A percentile compares a stretch with the other conserved stretches of the same genome.
Conservation (phyloP, 2,797 vertebrate species). For the Malacoraja senta region DNA sequence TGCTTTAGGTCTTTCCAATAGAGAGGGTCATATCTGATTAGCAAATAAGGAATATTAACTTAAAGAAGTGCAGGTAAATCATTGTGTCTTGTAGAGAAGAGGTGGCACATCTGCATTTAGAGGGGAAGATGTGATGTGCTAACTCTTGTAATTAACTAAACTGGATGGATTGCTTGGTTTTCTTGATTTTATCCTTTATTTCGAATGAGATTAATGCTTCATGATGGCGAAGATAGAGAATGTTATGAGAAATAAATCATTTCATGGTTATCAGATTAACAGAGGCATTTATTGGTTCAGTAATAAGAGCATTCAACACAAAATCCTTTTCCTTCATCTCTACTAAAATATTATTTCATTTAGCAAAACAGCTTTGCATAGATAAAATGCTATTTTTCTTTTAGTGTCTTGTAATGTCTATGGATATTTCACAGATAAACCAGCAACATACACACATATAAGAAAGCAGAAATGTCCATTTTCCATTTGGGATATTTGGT, state of each 20-base stretch:
- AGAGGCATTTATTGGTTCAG: not conserved
- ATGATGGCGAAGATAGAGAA: not conserved
- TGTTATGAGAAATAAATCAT: not conserved
- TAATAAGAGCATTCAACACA: not conserved
- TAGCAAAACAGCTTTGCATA: not conserved
- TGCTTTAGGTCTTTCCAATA: not conserved
- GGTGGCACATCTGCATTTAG: no score
- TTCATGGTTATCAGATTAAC: not conserved
- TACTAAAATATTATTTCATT: not conserved
- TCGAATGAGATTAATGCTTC: not conserved
- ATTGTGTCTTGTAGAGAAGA: no score
- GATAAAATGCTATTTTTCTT: not conserved
- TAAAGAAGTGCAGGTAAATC: no score
- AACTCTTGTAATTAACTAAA: not conserved
- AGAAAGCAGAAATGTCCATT: not conserved
- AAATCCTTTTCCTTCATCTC: conserved; percentile 5
- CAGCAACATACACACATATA: not conserved
- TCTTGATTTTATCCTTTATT: not conserved
- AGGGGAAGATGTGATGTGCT: not conserved
- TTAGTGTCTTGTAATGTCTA: not conserved
- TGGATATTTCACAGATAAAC: not conserved
- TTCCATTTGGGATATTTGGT: not conserved
- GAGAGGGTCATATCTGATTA: not conserved
- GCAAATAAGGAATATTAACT: not conserved
- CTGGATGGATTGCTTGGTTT: not conserved